Evolutionary conservation across 92 coral and sea anemone genomes (phyloP).

Genomic region (Umimayanthus chanpuru): DNA sequence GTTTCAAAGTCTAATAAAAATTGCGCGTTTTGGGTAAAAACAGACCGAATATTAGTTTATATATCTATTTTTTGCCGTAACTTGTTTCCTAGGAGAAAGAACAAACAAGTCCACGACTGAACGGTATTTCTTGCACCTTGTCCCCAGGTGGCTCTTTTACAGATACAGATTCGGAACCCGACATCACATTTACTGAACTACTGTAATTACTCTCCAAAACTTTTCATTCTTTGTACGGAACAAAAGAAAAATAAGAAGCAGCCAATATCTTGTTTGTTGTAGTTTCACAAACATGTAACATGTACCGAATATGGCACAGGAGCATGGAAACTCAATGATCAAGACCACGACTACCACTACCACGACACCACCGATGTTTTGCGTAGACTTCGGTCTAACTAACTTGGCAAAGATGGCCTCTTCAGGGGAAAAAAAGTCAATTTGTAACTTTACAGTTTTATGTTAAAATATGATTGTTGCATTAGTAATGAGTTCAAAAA

Average conservation of each 20-base stretch:
- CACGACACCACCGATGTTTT: background rate
- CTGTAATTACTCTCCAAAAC: background rate
- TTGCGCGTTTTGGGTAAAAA: no score
- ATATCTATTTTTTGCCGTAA: background rate
- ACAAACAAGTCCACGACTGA: no score
- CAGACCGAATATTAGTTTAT: background rate
- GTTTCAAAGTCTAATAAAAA: no score
- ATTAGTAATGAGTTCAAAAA: background rate
- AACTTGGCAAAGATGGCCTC: background rate
- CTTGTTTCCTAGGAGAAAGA: background rate
- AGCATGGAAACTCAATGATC: background rate
- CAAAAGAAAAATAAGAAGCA: background rate
- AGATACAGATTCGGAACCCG: background rate
- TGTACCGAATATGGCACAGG: background rate
- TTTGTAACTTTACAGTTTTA: background rate
- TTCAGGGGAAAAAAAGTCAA: background rate
- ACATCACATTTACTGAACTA: background rate
- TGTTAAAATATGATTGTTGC: background rate
- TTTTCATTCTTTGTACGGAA: background rate
- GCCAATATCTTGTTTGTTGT: constrained; percentile 27
- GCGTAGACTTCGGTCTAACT: background rate
- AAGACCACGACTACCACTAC: background rate
- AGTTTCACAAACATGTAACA: constrained; percentile 38
- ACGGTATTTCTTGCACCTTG: no score
- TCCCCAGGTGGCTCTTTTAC: background rate